These are phyloP conservation scores for Chionomys nivalis DNA, from an alignment of 2,113 vertebrate genomes.

Conservation along the genomic window DNA sequence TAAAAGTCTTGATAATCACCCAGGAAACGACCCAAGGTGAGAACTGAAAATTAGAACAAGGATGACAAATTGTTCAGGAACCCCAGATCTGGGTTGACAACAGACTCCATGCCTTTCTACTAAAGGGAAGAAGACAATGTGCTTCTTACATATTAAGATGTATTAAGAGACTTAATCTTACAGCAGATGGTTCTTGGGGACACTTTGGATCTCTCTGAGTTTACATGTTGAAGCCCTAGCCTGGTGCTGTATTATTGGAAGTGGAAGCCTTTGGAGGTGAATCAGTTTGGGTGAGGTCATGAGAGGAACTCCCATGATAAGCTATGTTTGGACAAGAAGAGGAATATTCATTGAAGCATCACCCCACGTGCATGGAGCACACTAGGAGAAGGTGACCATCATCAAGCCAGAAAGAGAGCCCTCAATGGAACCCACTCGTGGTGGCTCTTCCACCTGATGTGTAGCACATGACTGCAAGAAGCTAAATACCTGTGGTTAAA, in stretches of 20 bases:
- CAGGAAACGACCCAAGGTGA: neutral
- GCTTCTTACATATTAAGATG: too few relatives aligned
- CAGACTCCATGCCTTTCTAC: neutral
- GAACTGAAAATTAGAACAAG: neutral
- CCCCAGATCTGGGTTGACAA: neutral
- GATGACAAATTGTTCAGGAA: neutral
- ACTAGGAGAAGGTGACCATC: neutral
- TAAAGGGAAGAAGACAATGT: neutral
- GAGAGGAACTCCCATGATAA: neutral
- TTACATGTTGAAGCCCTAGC: neutral
- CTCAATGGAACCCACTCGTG: neutral
- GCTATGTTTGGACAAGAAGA: neutral
- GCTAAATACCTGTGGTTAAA: neutral
- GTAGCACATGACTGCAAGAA: neutral
- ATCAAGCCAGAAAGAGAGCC: neutral
- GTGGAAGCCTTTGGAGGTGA: neutral
- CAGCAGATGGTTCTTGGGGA: neutral
- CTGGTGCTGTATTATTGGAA: neutral
- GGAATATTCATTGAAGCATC: neutral
- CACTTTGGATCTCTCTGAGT: neutral
- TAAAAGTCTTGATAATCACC: neutral
- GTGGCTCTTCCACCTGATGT: neutral
- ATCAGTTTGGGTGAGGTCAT: neutral
- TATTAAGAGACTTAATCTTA: neutral
- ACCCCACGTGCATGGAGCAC: neutral